A percentile compares a stretch with the other conserved stretches of the same genome.
phyloP scores from a whole-genome alignment of 2,113 vertebrate genomes.

The Brachyistius frenatus region DNA sequence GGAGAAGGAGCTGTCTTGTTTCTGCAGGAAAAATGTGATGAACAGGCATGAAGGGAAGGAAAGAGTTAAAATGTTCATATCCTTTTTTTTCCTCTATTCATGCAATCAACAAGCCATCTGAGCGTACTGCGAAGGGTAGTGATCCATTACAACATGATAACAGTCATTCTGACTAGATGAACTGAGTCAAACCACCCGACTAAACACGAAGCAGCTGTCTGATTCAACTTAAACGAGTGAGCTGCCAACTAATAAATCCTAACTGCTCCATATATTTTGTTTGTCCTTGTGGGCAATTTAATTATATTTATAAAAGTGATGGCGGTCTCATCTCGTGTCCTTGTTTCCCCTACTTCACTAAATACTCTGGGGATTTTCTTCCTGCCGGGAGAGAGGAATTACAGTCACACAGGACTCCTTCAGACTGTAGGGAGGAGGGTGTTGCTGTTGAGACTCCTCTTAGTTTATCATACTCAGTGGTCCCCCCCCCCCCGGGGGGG shows the following conservation, averaged over 20 bases:
- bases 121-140: slow-evolving; percentile 34
- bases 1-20: slow-evolving; percentile 6
- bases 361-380: slow-evolving; percentile 55
- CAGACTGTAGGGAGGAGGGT: slow-evolving; percentile 7
- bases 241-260: slow-evolving; percentile 47
- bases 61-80: slow-evolving; percentile 54
- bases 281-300: slow-evolving; percentile 64
- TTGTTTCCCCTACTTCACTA: slow-evolving; percentile 57
- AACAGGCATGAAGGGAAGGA: slow-evolving; percentile 6
- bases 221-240: slow-evolving; percentile 39
- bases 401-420: slow-evolving; percentile 42
- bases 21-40: slow-evolving; percentile 13
- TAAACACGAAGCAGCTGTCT: slow-evolving; percentile 63
- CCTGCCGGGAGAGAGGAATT: slow-evolving; percentile 43
- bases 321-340: slow-evolving; percentile 51
- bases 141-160: slow-evolving; percentile 58
- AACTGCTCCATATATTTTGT: slow-evolving; percentile 34
- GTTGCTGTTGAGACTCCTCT: slow-evolving; percentile 25
- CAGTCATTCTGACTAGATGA: slow-evolving; percentile 56
- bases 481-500: neutral
- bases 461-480: slow-evolving; percentile 20
- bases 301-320: slow-evolving; percentile 55
- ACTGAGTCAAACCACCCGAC: slow-evolving; percentile 46
- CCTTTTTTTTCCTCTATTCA: slow-evolving; percentile 51
- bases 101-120: slow-evolving; percentile 53